Base-by-base conservation (phyloP, 2,113 vertebrate species). In the Excalfactoria chinensis region DNA sequence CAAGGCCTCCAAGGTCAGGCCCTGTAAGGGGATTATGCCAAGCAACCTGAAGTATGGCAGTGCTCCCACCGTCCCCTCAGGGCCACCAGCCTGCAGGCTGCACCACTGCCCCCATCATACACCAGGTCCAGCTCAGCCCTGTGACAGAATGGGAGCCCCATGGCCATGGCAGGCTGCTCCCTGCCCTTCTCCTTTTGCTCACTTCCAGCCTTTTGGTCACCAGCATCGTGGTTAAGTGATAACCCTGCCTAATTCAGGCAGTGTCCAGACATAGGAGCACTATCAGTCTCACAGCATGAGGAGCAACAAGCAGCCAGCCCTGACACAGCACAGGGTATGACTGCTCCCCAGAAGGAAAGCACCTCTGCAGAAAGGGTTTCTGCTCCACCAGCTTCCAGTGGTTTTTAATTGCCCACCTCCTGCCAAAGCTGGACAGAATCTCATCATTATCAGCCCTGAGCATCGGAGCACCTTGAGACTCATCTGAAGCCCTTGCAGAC, bases 381-480 rank as follows among this genome's bases (percentile, higher is more conserved):
- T 53, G 51, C n/a, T 62, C 44, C 37, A 79, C 9, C 74, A 89
- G 70, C 48, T 43, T 19, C 66, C 43, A 51, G 19, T n/a, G 6
- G 46, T 34, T 88, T 77, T 37, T 3, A 63, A 30, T 0, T 41
- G 23, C 13, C 21, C 19, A 9, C 5, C 34, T 80, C 43, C 51
- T 71, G 51, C 7, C 1, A 0, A 28, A 83, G 63, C 49, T 34
- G n/a, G 44, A 9, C 11, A 17, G 67, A 49, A 49, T n/a, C 67
- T 49, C 7, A 4, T 13, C 41, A 63, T 32, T 19, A 37, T 7
- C 34, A 81, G 63, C 17, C 34, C 25, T 17, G 58, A 59, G 34
- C 14, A 60, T 11, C 4, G 4, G 37, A 34, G n/a, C 0, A 0
- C 22, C 3, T 2, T 1, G 4, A 11, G 44, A 40, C 41, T 13